Evolutionary conservation across 2,113 vertebrate genomes (phyloP).

Genomic region (Butorides virescens): DNA sequence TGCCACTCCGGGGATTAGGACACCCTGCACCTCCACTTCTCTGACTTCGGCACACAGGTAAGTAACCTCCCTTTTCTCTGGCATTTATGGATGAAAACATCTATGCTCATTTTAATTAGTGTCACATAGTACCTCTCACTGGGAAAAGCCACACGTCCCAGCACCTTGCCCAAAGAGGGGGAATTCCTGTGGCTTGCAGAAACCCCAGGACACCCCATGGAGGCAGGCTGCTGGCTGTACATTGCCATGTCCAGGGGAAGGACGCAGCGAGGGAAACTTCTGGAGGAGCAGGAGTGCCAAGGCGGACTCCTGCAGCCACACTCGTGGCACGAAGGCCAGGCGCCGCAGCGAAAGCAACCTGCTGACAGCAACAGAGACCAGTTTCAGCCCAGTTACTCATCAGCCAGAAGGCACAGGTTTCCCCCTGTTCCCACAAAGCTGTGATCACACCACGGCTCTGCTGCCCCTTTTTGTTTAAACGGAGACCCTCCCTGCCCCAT

Average conservation of each 20-base stretch:
- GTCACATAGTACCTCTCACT: neutral
- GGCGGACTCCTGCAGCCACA: no score
- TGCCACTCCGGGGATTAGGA: neutral
- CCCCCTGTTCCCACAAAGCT: neutral
- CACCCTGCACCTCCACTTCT: neutral
- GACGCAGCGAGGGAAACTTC: neutral
- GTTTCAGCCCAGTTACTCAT: neutral
- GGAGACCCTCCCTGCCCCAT: rapidly evolving
- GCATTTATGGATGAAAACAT: neutral
- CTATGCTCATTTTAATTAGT: neutral
- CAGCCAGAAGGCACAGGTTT: rapidly evolving
- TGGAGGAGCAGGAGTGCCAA: rapidly evolving
- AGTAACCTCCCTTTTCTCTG: neutral
- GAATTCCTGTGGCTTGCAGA: neutral
- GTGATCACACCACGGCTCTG: neutral
- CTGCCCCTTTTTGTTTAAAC: neutral
- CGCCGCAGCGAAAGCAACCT: neutral
- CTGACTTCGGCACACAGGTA: neutral
- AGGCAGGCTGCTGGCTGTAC: neutral
- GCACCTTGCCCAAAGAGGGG: neutral
- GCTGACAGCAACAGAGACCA: neutral
- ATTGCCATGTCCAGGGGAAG: neutral
- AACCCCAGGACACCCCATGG: rapidly evolving
- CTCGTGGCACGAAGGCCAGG: neutral
- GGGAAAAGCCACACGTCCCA: neutral